Evolutionary conservation across 2,888 invertebrate genomes (phyloP).

Genomic region (Lasius platythorax): DNA sequence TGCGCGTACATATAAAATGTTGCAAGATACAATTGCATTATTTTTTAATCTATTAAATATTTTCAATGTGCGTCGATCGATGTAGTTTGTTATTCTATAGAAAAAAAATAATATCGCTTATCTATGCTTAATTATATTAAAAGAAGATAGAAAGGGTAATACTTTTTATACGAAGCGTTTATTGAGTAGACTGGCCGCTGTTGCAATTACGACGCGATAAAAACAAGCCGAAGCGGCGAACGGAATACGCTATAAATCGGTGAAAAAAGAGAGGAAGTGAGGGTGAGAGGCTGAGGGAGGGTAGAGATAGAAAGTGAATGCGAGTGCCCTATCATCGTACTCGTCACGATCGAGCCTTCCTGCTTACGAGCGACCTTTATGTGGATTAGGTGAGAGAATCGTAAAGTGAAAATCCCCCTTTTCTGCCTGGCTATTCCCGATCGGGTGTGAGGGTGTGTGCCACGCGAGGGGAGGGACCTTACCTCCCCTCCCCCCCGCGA

Average conservation of each 20-base stretch:
- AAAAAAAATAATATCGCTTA: not conserved
- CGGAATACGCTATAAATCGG: constrained; percentile 24
- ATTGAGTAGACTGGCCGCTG: constrained; percentile 19
- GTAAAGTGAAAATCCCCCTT: constrained; percentile 73
- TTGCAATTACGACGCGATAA: constrained; percentile 67
- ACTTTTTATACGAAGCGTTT: constrained; percentile 18
- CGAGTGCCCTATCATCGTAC: constrained; percentile 64
- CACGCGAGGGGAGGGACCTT: not conserved
- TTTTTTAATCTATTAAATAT: not conserved
- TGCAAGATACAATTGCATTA: not conserved
- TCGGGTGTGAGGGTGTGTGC: constrained; percentile 16
- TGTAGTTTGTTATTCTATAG: not conserved
- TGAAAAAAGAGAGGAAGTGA: not conserved
- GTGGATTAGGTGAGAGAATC: constrained; percentile 76
- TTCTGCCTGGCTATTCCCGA: constrained; percentile 18
- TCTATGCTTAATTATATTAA: not conserved
- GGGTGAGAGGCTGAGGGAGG: not conserved
- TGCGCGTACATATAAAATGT: not conserved
- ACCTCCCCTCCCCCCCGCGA: not conserved
- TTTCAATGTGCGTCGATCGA: not conserved
- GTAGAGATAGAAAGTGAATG: constrained; percentile 37
- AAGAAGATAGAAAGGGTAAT: not conserved
- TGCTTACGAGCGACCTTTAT: constrained; percentile 74
- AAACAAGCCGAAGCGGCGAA: constrained; percentile 55
- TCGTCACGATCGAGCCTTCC: constrained; percentile 68